Evolutionary conservation across 2,888 invertebrate species (phyloP), one percentile per base, ranked within the genome.

Genomic region (Amphipoea lucens): DNA sequence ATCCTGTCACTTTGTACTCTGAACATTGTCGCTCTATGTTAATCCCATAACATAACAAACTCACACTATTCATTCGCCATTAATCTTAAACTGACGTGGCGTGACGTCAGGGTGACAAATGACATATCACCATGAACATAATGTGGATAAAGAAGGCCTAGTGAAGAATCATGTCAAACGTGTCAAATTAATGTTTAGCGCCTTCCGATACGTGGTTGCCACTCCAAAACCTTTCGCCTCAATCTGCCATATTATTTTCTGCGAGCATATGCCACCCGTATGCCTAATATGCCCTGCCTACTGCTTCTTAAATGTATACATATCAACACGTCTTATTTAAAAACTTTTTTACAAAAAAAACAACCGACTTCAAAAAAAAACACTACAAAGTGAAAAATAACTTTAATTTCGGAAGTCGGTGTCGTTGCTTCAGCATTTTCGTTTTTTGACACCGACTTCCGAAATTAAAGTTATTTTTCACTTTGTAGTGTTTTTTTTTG

Each of bases 71-170:
- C 57, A 63, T 65, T 74, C 60, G 36, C 71, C 51, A 78, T 87
- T 78, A 87, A 84, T 83, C 78, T 78, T 63, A 78, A 78, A 74
- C 78, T 83, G 84, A 87, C 84, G 17, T 65, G 9, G 1, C 45
- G 48, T 84, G 74, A 74, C 79, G 74, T 83, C 84, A 74, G 11
- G 29, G 48, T 23, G 23, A 57, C 45, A 78, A 73, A 63, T 87
- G 20, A 71, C n/a, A 40, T 54, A 36, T 20, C 17, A 36, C 29
- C 7, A 20, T 11, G 7, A 60, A 54, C 0, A 14, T 40, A 11
- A 6, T 23, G 14, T 14, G 0, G 1, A 29, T 29, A 17, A 62
- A 83, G 84, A 66, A 83, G 70, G 57, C n/a, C 0, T 17, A 54
- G 17, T 74, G n/a, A 23, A 29, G 17, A 1, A 29, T 42, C 9